Evolutionary conservation across 2,888 invertebrate species (phyloP).

Genomic region (Aphodius granarius): DNA sequence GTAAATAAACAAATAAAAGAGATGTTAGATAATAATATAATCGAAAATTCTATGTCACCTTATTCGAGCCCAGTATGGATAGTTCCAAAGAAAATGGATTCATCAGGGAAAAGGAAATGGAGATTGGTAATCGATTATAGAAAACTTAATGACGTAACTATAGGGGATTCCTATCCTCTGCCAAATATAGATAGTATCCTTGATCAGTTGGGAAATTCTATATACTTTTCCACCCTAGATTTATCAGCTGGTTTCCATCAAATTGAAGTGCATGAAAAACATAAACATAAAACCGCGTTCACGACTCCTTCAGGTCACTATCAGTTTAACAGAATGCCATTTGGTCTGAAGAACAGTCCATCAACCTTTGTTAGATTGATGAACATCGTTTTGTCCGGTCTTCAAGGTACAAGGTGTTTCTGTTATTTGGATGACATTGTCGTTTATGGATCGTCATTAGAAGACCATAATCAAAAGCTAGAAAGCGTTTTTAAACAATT

Average conservation of each 20-base stretch:
- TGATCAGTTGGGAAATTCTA: conserved; percentile 36
- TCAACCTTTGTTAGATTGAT: conserved; percentile 48
- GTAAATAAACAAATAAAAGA: no score
- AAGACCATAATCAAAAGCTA: conserved; percentile 37
- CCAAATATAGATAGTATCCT: conserved; percentile 37
- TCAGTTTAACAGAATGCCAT: conserved; percentile 42
- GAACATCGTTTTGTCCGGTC: conserved; percentile 37
- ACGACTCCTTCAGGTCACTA: conserved; percentile 40
- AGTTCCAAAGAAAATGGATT: conserved; percentile 31
- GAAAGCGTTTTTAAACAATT: conserved; percentile 41
- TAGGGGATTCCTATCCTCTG: conserved; percentile 29
- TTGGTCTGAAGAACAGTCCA: conserved; percentile 47
- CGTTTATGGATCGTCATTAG: conserved; percentile 25
- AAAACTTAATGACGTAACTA: conserved; percentile 27
- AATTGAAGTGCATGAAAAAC: conserved; percentile 34
- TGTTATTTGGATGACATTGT: conserved; percentile 42
- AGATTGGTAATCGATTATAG: conserved; percentile 45
- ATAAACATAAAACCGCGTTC: conserved; percentile 42
- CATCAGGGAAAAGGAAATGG: conserved; percentile 38
- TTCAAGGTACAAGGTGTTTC: conserved; percentile 29
- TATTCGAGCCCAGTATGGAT: conserved; percentile 17
- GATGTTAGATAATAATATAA: no score
- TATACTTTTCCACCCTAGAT: conserved; percentile 32
- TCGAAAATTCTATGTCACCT: no score
- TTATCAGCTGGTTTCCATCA: conserved; percentile 44